Base-by-base conservation (phyloP, 2,888 invertebrate species). In the Acanthosepion pharaonis region DNA sequence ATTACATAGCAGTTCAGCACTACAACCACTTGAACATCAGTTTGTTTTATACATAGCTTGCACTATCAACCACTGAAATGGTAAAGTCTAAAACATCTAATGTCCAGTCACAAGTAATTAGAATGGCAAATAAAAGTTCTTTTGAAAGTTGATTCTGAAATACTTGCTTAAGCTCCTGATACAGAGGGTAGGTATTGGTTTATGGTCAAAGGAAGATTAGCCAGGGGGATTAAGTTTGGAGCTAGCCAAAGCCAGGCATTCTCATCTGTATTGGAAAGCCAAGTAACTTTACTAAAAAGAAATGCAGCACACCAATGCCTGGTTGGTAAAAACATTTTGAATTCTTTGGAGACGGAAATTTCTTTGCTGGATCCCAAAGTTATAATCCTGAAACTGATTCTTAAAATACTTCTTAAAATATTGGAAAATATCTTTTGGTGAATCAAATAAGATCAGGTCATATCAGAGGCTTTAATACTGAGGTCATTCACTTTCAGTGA, bases 151-250 rank as follows among this genome's bases (percentile, higher is more conserved):
- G 78, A 33, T 33, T 78, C 78, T 78, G 78, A 78, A 78, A 78
- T 78, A 78, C 78, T 78, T 78, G 78, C 78, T 78, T 78, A 78
- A 78, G 78, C 78, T 78, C n/a, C 78, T 5, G 9, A 78, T 78
- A 78, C 78, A 78, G 78, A 78, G 78, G 78, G 78, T 59, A 78
- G 78, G 78, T n/a, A 78, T 78, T 78, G 78, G 78, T 78, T 78
- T 78, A 78, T 78, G 78, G n/a, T 78, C 78, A 78, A 78, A 78
- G 78, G n/a, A n/a, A 78, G 78, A 78, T 78, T 78, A 78, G 78
- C n/a, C 78, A n/a, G 0, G 18, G 33, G 78, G 78, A 78, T 78
- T 78, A 78, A 78, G 15, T 78, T 78, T 78, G 78, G 18, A 78
- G n/a, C 78, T 78, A 33, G n/a, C 78, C 78, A 18, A 78, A 78